Percentiles rank a stretch among this genome's conserved stretches.
Conservation (phyloP, 2,113 vertebrate species). For the Copsychus sechellarum region DNA sequence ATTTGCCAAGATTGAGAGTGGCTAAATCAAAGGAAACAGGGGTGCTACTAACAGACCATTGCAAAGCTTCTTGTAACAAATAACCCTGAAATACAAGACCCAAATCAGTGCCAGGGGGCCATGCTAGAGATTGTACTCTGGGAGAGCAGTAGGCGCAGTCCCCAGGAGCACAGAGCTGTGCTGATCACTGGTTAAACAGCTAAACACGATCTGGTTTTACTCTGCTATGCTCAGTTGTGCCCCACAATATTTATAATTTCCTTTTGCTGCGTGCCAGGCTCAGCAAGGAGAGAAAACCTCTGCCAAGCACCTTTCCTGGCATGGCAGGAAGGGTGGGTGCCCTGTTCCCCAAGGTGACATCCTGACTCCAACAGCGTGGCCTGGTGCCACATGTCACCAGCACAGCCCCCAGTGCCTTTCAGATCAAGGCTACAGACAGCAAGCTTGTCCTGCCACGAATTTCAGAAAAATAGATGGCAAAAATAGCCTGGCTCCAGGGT, state of each 20-base stretch:
- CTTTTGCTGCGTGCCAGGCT: neutral
- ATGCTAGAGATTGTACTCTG: neutral
- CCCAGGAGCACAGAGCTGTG: neutral
- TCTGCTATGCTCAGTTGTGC: neutral
- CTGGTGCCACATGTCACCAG: neutral
- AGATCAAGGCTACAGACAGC: neutral
- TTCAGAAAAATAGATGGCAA: neutral
- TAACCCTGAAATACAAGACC: neutral
- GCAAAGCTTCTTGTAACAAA: neutral
- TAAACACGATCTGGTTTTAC: neutral
- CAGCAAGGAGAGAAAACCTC: neutral
- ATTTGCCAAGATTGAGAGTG: neutral
- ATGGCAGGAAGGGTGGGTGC: neutral
- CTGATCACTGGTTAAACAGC: neutral
- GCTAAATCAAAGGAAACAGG: neutral
- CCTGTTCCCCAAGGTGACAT: neutral
- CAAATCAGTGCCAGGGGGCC: neutral
- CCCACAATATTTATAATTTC: neutral
- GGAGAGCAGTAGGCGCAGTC: neutral
- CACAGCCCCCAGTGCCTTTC: neutral
- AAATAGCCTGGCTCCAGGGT: neutral
- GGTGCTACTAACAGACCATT: neutral
- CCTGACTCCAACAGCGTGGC: accelerated
- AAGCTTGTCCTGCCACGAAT: neutral
- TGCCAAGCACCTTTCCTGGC: neutral